Evolutionary conservation across 2,888 invertebrate genomes (phyloP).

Genomic region (Microchrysa polita): DNA sequence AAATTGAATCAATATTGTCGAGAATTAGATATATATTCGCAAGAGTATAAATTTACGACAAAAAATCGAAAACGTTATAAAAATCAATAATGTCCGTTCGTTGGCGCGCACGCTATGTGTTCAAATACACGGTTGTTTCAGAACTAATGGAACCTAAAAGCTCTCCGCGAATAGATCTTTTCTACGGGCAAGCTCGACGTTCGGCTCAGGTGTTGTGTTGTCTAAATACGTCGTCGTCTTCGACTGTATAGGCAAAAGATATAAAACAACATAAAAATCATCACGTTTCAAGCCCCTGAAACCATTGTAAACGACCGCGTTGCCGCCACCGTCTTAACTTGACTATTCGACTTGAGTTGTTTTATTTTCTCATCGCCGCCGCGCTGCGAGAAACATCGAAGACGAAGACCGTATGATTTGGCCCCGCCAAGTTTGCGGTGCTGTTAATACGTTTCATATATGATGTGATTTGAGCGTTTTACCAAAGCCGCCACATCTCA

Average conservation of each 20-base stretch:
- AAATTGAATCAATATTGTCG: conserved; percentile 22
- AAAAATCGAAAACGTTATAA: background rate
- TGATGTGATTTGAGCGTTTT: conserved; percentile 35
- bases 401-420: background rate
- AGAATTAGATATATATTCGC: conserved; percentile 5
- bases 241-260: too few species aligned
- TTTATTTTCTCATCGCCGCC: too few species aligned
- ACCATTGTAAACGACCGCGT: conserved; percentile 12
- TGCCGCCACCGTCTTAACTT: conserved; percentile 8
- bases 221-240: conserved; percentile 19
- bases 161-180: conserved; percentile 18
- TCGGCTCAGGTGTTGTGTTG: conserved; percentile 42
- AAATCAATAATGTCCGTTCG: conserved; percentile 14
- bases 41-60: too few species aligned
- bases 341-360: conserved; percentile 3
- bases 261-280: conserved; percentile 2
- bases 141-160: conserved; percentile 36
- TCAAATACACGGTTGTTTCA: conserved; percentile 35
- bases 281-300: conserved; percentile 1
- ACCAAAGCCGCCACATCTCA: conserved; percentile 17
- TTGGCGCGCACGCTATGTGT: conserved; percentile 26
- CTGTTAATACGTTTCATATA: conserved; percentile 15
- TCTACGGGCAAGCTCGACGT: background rate
- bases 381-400: background rate
- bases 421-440: background rate